Conservation (phyloP, 2,797 vertebrate species). For the Sparidentex hasta region DNA sequence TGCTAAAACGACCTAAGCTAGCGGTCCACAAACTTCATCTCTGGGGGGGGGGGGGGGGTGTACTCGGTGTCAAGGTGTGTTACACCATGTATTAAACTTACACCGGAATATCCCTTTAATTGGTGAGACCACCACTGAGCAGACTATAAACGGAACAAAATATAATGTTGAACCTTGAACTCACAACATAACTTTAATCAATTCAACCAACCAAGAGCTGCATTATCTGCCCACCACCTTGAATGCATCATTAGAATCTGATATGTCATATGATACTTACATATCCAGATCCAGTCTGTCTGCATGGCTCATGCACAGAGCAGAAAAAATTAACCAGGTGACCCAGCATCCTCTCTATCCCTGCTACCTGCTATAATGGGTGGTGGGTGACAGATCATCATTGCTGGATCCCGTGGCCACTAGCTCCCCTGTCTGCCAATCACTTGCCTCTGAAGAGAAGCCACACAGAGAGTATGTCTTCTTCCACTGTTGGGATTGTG, state of each 20-base stretch:
- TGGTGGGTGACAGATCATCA: slow-evolving; percentile 68
- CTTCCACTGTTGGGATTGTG: slow-evolving; percentile 46
- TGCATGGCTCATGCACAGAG: slow-evolving; percentile 30
- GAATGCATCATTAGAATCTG: slow-evolving; percentile 24
- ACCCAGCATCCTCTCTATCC: slow-evolving; percentile 24
- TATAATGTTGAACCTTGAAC: not conserved
- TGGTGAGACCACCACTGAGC: not conserved
- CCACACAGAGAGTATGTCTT: slow-evolving; percentile 49
- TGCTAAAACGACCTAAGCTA: too few relatives aligned
- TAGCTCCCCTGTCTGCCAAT: slow-evolving; percentile 65
- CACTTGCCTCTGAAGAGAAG: slow-evolving; percentile 41
- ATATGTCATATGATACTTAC: slow-evolving; percentile 19
- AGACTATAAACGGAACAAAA: not conserved
- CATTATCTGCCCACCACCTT: not conserved
- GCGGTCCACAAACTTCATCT: too few relatives aligned
- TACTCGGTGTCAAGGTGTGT: too few relatives aligned
- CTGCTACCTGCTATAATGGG: slow-evolving; percentile 58
- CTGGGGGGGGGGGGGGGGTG: too few relatives aligned
- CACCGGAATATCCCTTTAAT: too few relatives aligned
- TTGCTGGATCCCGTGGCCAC: slow-evolving; percentile 51
- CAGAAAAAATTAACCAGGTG: slow-evolving; percentile 40
- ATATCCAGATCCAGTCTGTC: slow-evolving; percentile 14
- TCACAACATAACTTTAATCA: not conserved
- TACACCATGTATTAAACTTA: too few relatives aligned
- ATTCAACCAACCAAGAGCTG: not conserved